Evolutionary conservation across 2,113 vertebrate species (phyloP).

Genomic region (Pseudopodoces humilis): DNA sequence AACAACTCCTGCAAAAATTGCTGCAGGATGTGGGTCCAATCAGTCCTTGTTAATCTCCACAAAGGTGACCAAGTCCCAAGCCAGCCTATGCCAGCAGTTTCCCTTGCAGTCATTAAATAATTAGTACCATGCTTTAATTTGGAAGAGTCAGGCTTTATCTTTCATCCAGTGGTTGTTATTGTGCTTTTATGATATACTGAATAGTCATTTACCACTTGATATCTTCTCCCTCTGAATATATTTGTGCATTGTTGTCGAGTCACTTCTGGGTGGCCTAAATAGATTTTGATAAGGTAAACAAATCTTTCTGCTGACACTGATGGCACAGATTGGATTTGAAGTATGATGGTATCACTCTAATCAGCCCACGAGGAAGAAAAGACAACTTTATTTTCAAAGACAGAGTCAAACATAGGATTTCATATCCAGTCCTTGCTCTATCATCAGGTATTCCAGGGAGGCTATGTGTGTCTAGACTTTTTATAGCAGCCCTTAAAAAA

Average conservation of each 20-base stretch:
- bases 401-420: neutral
- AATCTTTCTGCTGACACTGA: conserved; percentile 29
- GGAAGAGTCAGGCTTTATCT: neutral
- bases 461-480: neutral
- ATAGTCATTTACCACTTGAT: neutral
- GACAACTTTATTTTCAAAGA: neutral
- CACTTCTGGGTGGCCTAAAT: conserved; percentile 37
- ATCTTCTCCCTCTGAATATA: conserved; percentile 3
- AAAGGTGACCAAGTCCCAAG: neutral
- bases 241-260: neutral
- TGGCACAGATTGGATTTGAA: conserved; percentile 10
- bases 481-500: neutral
- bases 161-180: neutral
- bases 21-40: neutral
- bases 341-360: neutral
- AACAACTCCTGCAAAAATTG: neutral
- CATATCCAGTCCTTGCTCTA: neutral
- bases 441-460: neutral
- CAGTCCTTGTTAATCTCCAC: neutral
- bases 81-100: neutral
- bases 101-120: conserved; percentile 17
- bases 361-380: neutral
- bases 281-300: conserved; percentile 40
- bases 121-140: conserved; percentile 1
- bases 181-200: neutral